phyloP scores from a whole-genome alignment of 2,797 vertebrate genomes.

The Distichodus sexfasciatus region DNA sequence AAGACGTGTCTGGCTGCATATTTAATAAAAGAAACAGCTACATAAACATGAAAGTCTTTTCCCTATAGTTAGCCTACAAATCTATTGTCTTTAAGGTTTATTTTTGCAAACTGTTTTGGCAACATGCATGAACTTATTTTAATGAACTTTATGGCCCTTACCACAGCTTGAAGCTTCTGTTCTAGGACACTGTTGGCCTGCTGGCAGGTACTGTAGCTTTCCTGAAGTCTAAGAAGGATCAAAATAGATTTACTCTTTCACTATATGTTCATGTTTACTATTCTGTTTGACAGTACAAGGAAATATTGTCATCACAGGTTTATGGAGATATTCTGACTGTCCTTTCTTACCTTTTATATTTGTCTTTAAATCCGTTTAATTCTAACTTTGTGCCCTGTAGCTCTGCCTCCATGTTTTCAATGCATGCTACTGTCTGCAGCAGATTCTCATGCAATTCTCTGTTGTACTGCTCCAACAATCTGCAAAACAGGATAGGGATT shows the following conservation, averaged over 20 bases:
- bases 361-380: constrained; percentile 68
- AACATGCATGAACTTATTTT: no score
- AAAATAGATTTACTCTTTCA: constrained; percentile 9
- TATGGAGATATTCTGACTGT: background rate
- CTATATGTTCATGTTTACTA: background rate
- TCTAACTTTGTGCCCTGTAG: constrained; percentile 71
- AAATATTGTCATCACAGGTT: background rate
- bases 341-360: constrained; percentile 68
- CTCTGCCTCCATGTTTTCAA: constrained; percentile 74
- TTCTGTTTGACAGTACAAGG: background rate
- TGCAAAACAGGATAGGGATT: constrained; percentile 47
- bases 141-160: constrained; percentile 59
- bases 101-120: no score
- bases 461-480: constrained; percentile 71
- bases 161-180: constrained; percentile 69
- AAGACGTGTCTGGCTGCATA: background rate
- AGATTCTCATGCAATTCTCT: constrained; percentile 74
- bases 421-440: constrained; percentile 73
- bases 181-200: constrained; percentile 65
- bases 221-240: constrained; percentile 63
- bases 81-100: no score
- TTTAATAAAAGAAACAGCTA: no score
- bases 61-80: no score
- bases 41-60: no score
- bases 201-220: constrained; percentile 66